phyloP scores from a whole-genome alignment of 2,113 vertebrate genomes.

The Pterocles burchelli region DNA sequence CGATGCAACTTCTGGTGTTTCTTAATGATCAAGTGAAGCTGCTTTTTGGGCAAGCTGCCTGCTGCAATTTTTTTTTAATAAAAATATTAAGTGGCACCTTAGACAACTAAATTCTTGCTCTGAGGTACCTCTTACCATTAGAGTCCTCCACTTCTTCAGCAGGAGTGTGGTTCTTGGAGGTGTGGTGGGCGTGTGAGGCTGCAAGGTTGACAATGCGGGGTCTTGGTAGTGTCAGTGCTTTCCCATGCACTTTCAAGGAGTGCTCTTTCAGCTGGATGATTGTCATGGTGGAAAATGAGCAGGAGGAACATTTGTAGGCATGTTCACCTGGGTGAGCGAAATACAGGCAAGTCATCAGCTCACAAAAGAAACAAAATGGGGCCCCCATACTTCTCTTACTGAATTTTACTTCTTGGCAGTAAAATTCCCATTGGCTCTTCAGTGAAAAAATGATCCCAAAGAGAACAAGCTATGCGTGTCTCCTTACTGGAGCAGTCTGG shows the following conservation, averaged over 20 bases:
- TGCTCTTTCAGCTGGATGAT: constrained; percentile 98
- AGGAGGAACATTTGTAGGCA: constrained; percentile 95
- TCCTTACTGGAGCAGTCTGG: neutral
- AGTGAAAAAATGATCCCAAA: neutral
- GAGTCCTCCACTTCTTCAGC: constrained; percentile 81
- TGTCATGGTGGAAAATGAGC: constrained; percentile 94
- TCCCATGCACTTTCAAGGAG: constrained; percentile 92
- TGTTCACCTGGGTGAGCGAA: constrained; percentile 87
- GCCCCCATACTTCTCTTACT: constrained; percentile 33
- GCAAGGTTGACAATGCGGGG: constrained; percentile 86
- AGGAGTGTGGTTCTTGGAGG: constrained; percentile 71
- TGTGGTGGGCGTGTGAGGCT: constrained; percentile 82
- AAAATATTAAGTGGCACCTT: constrained; percentile 53
- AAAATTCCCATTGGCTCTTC: constrained; percentile 54
- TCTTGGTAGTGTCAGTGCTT: constrained; percentile 90
- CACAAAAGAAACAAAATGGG: constrained; percentile 69
- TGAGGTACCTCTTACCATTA: constrained; percentile 78
- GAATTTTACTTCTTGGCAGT: neutral
- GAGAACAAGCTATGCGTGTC: neutral
- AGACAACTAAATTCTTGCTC: constrained; percentile 45
- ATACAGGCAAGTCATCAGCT: constrained; percentile 77
- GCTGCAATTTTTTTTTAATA: neutral
- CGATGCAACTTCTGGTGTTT: neutral
- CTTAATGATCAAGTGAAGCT: neutral
- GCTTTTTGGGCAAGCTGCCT: neutral